Percentiles rank a stretch among this genome's conserved stretches.
Evolutionary conservation across 2,113 vertebrate genomes (phyloP).

Genomic region (Cyprinodon variegatus): DNA sequence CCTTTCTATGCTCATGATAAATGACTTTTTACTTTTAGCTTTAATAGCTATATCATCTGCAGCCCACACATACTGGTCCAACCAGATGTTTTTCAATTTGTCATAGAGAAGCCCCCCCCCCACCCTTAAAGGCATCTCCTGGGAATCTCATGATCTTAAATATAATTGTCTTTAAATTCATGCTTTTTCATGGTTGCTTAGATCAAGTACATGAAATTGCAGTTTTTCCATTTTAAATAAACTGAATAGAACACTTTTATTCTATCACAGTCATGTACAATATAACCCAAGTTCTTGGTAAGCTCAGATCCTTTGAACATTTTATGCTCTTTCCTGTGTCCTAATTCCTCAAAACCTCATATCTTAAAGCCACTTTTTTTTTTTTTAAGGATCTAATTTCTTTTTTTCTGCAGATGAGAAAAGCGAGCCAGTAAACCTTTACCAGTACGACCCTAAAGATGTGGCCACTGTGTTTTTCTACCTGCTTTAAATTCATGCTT

Average conservation of each 20-base stretch:
- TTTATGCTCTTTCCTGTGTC: neutral
- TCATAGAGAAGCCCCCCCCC: neutral
- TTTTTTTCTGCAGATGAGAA: conserved; percentile 69
- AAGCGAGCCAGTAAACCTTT: conserved; percentile 78
- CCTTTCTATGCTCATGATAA: neutral
- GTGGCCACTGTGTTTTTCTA: conserved; percentile 86
- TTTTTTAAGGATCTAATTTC: neutral
- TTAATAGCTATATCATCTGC: neutral
- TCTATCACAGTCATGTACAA: conserved; percentile 85
- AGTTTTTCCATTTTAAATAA: neutral
- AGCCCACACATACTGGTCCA: neutral
- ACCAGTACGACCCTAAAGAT: conserved; percentile 85
- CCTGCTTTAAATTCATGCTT: conserved; percentile 66
- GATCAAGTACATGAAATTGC: neutral
- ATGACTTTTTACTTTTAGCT: neutral
- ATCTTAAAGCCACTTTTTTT: neutral
- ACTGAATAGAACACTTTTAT: too few species aligned
- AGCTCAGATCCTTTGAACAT: conserved; percentile 15
- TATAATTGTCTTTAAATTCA: conserved; percentile 3
- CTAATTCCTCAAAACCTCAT: neutral
- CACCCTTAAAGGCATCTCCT: conserved; percentile 27
- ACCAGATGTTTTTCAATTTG: neutral
- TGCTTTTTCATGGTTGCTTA: conserved; percentile 12
- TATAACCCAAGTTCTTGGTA: conserved; percentile 82
- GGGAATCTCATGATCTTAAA: conserved; percentile 18